These are phyloP conservation scores for Lasioglossum marginatum DNA, from an alignment of 2,888 invertebrate species.

Conservation along the genomic window DNA sequence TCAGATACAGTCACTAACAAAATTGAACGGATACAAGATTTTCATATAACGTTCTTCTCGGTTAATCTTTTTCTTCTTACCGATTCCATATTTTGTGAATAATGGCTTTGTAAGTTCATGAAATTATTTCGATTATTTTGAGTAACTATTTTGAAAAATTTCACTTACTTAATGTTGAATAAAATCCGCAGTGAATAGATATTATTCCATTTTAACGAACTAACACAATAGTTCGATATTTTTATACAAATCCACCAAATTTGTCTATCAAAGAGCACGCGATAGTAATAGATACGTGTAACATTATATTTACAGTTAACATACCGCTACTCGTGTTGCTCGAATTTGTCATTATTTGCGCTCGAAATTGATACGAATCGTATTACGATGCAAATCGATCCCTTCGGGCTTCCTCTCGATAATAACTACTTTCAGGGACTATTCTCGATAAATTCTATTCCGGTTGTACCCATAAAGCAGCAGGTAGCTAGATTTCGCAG, in stretches of 20 bases:
- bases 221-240: neutral
- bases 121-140: neutral
- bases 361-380: conserved; percentile 32
- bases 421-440: conserved; percentile 36
- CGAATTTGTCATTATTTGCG: conserved; percentile 16
- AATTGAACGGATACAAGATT: neutral
- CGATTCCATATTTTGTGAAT: neutral
- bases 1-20: neutral
- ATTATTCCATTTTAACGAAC: neutral
- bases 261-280: neutral
- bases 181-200: neutral
- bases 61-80: neutral
- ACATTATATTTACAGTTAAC: neutral
- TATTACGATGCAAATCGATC: conserved; percentile 21
- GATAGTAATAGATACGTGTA: neutral
- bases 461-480: conserved; percentile 39
- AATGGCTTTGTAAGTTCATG: neutral
- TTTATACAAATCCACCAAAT: neutral
- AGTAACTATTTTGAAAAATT: too few relatives aligned
- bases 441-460: conserved; percentile 41
- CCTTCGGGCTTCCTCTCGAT: conserved; percentile 18
- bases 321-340: neutral
- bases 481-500: conserved; percentile 27
- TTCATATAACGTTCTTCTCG: neutral
- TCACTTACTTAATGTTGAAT: too few relatives aligned